phyloP scores from a whole-genome alignment of 2,888 invertebrate species.

The Habrosyne pyritoides region DNA sequence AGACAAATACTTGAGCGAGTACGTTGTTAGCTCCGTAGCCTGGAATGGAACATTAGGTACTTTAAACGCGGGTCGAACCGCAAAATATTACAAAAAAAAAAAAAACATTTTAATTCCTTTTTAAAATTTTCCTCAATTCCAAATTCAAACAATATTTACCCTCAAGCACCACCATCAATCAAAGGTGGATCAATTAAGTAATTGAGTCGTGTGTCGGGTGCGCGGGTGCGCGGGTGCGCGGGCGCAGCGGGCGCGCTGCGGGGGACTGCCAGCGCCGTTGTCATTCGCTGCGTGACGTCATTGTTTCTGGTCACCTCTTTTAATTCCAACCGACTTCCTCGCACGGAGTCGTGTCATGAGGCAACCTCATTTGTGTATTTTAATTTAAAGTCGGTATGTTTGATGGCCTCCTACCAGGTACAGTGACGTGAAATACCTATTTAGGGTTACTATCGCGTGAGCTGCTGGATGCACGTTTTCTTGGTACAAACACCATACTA shows the following conservation, averaged over 20 bases:
- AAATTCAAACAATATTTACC: neutral
- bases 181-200: conserved; percentile 8
- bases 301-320: conserved; percentile 39
- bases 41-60: too few species aligned
- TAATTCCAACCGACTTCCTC: conserved; percentile 17
- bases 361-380: conserved; percentile 18
- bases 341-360: conserved; percentile 7
- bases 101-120: too few species aligned
- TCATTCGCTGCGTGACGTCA: conserved; percentile 32
- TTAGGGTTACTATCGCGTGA: neutral
- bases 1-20: too few species aligned
- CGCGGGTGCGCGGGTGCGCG: conserved; percentile 22
- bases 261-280: conserved; percentile 29
- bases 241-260: conserved; percentile 25
- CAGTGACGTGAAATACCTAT: neutral
- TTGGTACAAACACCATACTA: too few species aligned
- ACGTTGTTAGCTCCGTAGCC: too few species aligned
- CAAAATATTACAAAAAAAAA: too few species aligned
- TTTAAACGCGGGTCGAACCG: too few species aligned
- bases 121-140: neutral
- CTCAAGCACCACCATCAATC: conserved; percentile 2
- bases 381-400: neutral
- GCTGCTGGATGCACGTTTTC: neutral
- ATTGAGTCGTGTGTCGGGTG: conserved; percentile 17
- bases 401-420: neutral